Conservation (phyloP, 2,797 vertebrate genomes). For the Gallirallus australis region DNA sequence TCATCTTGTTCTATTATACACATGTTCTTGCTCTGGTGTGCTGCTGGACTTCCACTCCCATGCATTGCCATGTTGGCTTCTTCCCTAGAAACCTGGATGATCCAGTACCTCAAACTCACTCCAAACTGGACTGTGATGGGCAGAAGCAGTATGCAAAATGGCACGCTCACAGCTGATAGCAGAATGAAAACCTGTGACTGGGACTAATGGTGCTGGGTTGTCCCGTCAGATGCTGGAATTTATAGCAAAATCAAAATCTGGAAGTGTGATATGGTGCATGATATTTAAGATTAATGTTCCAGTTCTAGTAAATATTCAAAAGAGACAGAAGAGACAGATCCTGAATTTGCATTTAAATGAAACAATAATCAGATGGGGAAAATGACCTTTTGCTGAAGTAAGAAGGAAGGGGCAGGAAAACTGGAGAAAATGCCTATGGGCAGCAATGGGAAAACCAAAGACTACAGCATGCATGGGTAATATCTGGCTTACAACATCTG, state of each 20-base stretch:
- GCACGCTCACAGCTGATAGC: background rate
- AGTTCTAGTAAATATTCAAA: background rate
- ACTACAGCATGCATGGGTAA: background rate
- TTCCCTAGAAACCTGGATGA: background rate
- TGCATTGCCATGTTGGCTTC: background rate
- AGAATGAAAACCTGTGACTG: background rate
- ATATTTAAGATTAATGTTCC: background rate
- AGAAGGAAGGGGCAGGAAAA: background rate
- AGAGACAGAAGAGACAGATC: background rate
- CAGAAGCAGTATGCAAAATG: background rate
- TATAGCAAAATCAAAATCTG: background rate
- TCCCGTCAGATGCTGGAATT: background rate
- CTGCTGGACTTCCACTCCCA: background rate
- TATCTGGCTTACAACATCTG: background rate
- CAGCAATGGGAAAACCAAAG: background rate
- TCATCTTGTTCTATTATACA: background rate
- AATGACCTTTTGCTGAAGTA: constrained; percentile 1
- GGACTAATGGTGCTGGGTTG: background rate
- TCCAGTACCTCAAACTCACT: background rate
- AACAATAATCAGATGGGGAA: background rate
- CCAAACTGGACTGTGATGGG: background rate
- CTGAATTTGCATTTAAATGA: constrained; percentile 3
- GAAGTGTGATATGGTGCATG: background rate
- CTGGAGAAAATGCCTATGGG: background rate
- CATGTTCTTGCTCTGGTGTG: accelerated